Conservation (phyloP, 2,888 invertebrate genomes). For the Parthenolecanium corni region DNA sequence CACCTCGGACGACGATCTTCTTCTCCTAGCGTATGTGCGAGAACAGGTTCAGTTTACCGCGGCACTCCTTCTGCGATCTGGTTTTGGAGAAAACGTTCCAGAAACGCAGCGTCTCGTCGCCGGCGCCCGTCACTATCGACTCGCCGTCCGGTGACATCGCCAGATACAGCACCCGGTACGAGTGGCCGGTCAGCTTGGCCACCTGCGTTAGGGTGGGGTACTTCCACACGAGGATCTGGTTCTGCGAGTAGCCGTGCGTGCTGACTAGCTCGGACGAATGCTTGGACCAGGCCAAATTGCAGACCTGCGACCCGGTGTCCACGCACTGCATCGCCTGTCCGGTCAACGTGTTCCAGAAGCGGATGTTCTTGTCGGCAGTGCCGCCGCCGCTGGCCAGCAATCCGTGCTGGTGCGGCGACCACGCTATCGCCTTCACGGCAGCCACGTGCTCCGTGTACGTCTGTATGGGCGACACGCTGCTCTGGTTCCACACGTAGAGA, state of each 20-base stretch:
- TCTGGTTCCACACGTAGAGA: conserved; percentile 83
- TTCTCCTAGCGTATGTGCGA: conserved; percentile 30
- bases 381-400: conserved; percentile 94
- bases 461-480: conserved; percentile 78
- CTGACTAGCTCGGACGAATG: conserved; percentile 92
- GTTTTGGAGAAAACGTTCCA: conserved; percentile 97
- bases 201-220: conserved; percentile 86
- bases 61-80: conserved; percentile 33
- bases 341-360: conserved; percentile 97
- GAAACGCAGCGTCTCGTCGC: conserved; percentile 93
- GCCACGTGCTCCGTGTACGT: conserved; percentile 94
- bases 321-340: conserved; percentile 97
- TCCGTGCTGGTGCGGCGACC: conserved; percentile 98
- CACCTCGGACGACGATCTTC: not conserved
- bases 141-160: conserved; percentile 97
- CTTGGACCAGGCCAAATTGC: conserved; percentile 97
- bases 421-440: conserved; percentile 95
- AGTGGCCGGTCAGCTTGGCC: conserved; percentile 92
- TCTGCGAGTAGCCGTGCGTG: conserved; percentile 97
- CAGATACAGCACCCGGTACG: conserved; percentile 86
- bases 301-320: conserved; percentile 82
- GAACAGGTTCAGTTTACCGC: conserved; percentile 30
- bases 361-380: conserved; percentile 92
- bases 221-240: conserved; percentile 98
- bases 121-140: conserved; percentile 96